These are phyloP conservation scores for Protosalanx chinensis DNA, from an alignment of 2,797 vertebrate genomes.

Conservation along the genomic window DNA sequence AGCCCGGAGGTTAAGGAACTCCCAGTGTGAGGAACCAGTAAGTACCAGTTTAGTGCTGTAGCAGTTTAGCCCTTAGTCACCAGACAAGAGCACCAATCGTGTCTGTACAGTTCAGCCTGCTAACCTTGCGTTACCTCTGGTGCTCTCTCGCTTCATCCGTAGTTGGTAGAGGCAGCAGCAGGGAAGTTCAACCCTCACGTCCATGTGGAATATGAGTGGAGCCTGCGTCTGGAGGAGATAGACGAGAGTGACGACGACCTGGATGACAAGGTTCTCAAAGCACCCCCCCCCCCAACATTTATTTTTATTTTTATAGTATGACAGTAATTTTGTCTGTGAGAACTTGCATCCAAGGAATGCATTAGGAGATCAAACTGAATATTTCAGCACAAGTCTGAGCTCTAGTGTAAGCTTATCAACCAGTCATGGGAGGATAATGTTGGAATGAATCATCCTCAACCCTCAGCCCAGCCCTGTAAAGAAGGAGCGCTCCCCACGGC, in stretches of 20 bases:
- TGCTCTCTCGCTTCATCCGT: conserved; percentile 15
- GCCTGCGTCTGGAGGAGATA: conserved; percentile 85
- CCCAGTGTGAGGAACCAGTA: conserved; percentile 85
- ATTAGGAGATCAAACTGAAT: too few species aligned
- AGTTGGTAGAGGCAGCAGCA: conserved; percentile 80
- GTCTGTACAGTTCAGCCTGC: background rate
- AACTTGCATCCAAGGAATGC: too few species aligned
- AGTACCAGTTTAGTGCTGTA: conserved; percentile 44
- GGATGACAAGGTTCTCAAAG: conserved; percentile 77
- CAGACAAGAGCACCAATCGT: background rate
- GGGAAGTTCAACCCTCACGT: conserved; percentile 85
- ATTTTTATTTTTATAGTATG: too few species aligned
- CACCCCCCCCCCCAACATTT: too few species aligned
- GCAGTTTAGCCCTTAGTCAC: background rate
- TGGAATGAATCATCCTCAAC: background rate
- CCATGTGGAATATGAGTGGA: conserved; percentile 89
- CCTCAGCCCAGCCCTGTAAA: conserved; percentile 83
- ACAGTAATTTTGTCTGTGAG: background rate
- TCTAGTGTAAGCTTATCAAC: background rate
- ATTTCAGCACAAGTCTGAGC: background rate
- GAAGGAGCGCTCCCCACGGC: conserved; percentile 85
- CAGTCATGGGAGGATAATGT: background rate
- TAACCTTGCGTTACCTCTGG: background rate
- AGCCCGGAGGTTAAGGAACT: conserved; percentile 76
- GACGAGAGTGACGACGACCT: conserved; percentile 89